Conservation (phyloP, 2,888 invertebrate genomes). For the Liposcelis brunnea region DNA sequence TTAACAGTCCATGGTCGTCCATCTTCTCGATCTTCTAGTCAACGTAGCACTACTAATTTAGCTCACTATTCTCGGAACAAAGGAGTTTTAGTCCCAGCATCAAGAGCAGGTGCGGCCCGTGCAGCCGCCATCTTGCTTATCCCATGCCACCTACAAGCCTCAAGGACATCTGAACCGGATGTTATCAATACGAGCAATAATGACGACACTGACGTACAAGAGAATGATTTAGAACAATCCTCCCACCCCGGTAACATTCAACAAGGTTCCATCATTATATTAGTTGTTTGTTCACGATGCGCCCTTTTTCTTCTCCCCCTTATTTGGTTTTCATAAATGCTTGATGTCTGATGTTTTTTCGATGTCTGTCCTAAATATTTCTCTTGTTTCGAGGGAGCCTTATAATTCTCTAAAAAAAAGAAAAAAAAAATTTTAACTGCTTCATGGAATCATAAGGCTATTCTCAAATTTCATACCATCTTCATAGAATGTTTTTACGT, state of each 20-base stretch:
- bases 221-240: too few species aligned
- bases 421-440: too few species aligned
- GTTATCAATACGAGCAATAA: slow-evolving; percentile 1
- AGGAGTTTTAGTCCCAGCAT: slow-evolving; percentile 10
- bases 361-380: too few species aligned
- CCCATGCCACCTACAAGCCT: slow-evolving; percentile 55
- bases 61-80: slow-evolving; percentile 3
- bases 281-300: too few species aligned
- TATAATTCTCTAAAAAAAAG: slow-evolving; percentile 3
- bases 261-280: too few species aligned
- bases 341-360: too few species aligned
- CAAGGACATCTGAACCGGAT: slow-evolving; percentile 11
- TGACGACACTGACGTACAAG: background rate
- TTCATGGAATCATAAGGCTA: background rate
- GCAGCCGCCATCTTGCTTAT: slow-evolving; percentile 89
- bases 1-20: slow-evolving; percentile 41
- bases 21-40: slow-evolving; percentile 35
- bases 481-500: too few species aligned
- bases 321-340: too few species aligned
- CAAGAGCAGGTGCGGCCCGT: slow-evolving; percentile 65
- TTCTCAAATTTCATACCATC: background rate
- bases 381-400: background rate
- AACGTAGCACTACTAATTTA: slow-evolving; percentile 35
- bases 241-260: too few species aligned
- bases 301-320: too few species aligned